These are phyloP conservation scores for Pandion haliaetus DNA, from an alignment of 2,113 vertebrate genomes.

Conservation along the genomic window DNA sequence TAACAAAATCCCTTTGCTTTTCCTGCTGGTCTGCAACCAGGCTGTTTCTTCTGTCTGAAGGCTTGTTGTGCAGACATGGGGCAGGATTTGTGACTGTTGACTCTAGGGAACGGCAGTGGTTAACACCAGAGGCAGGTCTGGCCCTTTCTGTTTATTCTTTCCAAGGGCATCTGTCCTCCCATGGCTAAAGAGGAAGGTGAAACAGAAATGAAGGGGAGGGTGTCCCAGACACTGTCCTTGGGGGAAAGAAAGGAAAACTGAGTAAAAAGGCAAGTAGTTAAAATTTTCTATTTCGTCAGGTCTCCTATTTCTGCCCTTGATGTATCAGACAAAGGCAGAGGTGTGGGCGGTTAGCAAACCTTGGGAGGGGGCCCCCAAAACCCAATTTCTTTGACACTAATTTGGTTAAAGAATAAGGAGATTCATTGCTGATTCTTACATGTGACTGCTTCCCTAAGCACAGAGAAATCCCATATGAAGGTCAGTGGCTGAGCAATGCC, in stretches of 20 bases:
- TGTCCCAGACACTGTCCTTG: background rate
- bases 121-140: background rate
- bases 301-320: background rate
- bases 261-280: background rate
- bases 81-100: background rate
- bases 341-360: background rate
- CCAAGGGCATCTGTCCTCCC: background rate
- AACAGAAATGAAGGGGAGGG: background rate
- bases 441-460: background rate
- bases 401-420: conserved; percentile 21
- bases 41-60: background rate
- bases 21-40: background rate
- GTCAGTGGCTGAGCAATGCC: accelerated
- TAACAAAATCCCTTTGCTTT: background rate
- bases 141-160: background rate
- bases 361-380: background rate
- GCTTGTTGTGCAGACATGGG: background rate
- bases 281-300: background rate
- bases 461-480: background rate
- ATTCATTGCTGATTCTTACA: background rate
- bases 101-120: background rate
- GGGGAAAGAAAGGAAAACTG: background rate
- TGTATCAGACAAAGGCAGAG: background rate
- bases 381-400: conserved; percentile 53
- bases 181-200: background rate